Base-by-base conservation (phyloP, 2,797 vertebrate genomes). In the Xerus rutilus region DNA sequence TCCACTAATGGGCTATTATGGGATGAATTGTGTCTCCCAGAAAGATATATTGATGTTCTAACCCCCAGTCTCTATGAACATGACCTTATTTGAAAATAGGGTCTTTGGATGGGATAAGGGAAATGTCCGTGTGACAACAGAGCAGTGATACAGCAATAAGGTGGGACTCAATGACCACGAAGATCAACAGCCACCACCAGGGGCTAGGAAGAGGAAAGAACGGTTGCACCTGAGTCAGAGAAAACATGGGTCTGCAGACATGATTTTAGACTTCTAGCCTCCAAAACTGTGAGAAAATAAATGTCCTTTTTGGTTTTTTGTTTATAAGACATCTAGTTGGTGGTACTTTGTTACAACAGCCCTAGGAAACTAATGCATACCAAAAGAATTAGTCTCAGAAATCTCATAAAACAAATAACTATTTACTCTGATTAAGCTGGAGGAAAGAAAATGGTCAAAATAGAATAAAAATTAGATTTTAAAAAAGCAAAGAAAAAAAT, bases 401-500 rank as follows among this genome's bases (percentile, higher is more conserved):
- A 65, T 83, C 39, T 15, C 87, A 96, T 91, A 43, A 89, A 72
- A 74, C 54, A 67, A 82, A 86, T 13, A 77, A 9, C 23, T 32
- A 77, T 43, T 78, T 62, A 76, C 13, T 84, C 25, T 86, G 13
- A 49, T 43, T 70, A 20, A 93, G 32, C 23, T 64, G 23, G 64
- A 73, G 43, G 45, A 78, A 94, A 86, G 73, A 86, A 92, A 97
- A 84, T 0, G 21, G 35, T 74, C 73, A 89, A 78, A 85, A 93
- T 9, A 49, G 39, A 78, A 84, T 45, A 81, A 93, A 74, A 90
- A 35, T 21, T 5, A 81, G 9, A 65, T n/a, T 0, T 1, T 62
- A 25, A 47, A 52, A 95, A 43, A 65, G 45, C 1, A 70, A 64
- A 18, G 3, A 17, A 65, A 18, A 85, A 86, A 49, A 59, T 15